Conservation (phyloP, 2,888 invertebrate species). For the Pseudococcus longispinus region DNA sequence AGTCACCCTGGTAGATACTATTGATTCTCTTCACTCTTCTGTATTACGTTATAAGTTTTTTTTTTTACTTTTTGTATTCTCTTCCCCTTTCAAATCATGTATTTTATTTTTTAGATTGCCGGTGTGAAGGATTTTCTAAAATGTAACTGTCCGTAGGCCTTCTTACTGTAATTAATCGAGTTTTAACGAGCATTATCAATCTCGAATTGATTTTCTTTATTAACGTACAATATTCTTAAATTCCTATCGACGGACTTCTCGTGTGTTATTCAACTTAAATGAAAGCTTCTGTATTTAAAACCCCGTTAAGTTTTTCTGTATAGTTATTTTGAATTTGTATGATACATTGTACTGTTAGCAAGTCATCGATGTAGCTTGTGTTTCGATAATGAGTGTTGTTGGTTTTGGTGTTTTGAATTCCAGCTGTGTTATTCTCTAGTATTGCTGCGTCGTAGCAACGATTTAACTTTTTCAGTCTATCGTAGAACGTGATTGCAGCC, state of each 20-base stretch:
- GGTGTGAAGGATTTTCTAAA: neutral
- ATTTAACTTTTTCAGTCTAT: slow-evolving; percentile 10
- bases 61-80: neutral
- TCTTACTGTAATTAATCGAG: neutral
- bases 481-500: neutral
- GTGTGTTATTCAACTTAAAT: neutral
- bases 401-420: neutral
- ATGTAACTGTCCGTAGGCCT: neutral
- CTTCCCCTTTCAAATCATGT: neutral
- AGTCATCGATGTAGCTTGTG: neutral
- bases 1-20: neutral
- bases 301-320: neutral
- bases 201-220: neutral
- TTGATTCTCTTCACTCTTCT: neutral
- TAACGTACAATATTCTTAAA: neutral
- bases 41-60: neutral
- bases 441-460: neutral
- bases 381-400: neutral
- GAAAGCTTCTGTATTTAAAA: neutral
- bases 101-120: neutral
- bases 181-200: neutral
- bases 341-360: neutral
- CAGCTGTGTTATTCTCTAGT: slow-evolving; percentile 2
- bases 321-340: neutral
- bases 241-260: neutral